Conservation (phyloP, 2,888 invertebrate genomes). For the Mesopsocus fuscifrons region DNA sequence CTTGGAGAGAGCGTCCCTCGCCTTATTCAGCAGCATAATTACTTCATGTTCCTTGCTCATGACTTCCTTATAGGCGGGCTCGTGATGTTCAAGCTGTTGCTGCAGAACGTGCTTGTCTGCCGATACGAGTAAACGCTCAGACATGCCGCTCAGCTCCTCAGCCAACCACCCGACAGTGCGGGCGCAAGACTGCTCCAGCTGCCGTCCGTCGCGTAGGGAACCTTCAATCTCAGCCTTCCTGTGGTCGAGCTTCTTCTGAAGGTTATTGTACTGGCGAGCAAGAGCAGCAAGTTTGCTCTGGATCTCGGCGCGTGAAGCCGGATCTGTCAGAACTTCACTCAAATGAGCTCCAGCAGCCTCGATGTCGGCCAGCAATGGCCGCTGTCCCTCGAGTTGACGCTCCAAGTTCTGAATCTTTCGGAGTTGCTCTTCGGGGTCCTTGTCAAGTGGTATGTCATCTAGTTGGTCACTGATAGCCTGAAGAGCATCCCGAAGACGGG, state of each 20-base stretch:
- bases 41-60: slow-evolving; percentile 82
- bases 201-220: slow-evolving; percentile 64
- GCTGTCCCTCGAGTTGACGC: slow-evolving; percentile 71
- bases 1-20: slow-evolving; percentile 43
- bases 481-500: slow-evolving; percentile 67
- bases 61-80: slow-evolving; percentile 75
- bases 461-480: slow-evolving; percentile 73
- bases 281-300: slow-evolving; percentile 70
- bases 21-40: slow-evolving; percentile 84
- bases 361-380: slow-evolving; percentile 70
- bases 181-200: slow-evolving; percentile 75
- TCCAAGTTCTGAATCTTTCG: slow-evolving; percentile 65
- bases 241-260: slow-evolving; percentile 78
- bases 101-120: slow-evolving; percentile 66
- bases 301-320: slow-evolving; percentile 78
- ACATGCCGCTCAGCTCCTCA: slow-evolving; percentile 53
- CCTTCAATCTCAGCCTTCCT: slow-evolving; percentile 81
- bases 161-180: slow-evolving; percentile 81
- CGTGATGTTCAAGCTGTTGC: slow-evolving; percentile 74
- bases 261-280: slow-evolving; percentile 69
- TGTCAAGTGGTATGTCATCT: slow-evolving; percentile 59
- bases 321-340: slow-evolving; percentile 72
- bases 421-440: slow-evolving; percentile 71
- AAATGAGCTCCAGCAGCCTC: slow-evolving; percentile 80
- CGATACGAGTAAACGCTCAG: slow-evolving; percentile 64